Evolutionary conservation across 1,140 invertebrate genomes (phyloP), one percentile per base, ranked within the genome.

Genomic region (Megalonaias nervosa): DNA sequence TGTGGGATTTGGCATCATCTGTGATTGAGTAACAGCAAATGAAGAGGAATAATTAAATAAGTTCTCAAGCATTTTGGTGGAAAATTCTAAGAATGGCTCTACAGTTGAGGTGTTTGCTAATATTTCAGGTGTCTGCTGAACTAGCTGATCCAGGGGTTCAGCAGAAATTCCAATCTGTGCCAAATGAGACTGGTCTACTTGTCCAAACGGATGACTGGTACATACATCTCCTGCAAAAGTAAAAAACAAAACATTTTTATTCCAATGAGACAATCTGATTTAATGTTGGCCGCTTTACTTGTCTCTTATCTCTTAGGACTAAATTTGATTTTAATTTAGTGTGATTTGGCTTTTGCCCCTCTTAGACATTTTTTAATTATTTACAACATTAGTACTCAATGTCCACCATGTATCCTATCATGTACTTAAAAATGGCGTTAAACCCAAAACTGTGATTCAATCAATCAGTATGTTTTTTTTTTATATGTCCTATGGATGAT

Each of bases 111-210:
- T 89, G 1, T 88, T 77, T 17, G 90, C 80, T 21, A 82, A 83
- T 0, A 88, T 74, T 15, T 82, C 93, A 91, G 92, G 90, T 66
- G 91, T 91, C 84, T 92, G 89, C 71, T 90, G 87, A 17, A 83
- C 68, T 1, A 96, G 93, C 69, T 94, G 92, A 1, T 88, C 81
- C 58, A 96, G 91, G 0, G 95, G 94, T 87, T 98, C 96, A 59
- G 98, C 94, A 0, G 97, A 97, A 57, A 99, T 95, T 1, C 98
- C 98, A 75, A 99, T 96, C 92, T 99, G 97, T 58, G 97, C 97
- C 90, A 95, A 94, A 84, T 97, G 95, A 0, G 87, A 84, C 95
- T 86, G 89, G 17, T 65, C 74, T 82, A 85, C 71, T 19, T 75
- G 79, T 14, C 91, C 91, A 86, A 93, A 92, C n/a, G 88, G 87